These are phyloP conservation scores for Phyllostomus hastatus DNA, from an alignment of 2,113 vertebrate species.

Conservation along the genomic window DNA sequence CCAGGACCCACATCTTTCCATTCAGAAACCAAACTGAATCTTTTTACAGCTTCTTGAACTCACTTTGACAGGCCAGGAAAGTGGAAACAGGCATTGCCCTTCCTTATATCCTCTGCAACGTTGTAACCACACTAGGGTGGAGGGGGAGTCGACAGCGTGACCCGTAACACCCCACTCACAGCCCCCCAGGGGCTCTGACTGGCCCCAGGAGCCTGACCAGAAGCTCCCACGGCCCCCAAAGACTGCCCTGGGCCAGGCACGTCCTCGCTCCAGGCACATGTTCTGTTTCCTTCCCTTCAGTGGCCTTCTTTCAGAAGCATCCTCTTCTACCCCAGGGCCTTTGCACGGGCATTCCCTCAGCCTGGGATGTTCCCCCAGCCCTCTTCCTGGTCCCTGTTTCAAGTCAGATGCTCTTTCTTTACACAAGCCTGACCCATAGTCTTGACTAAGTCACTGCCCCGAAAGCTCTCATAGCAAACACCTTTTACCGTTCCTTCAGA, in stretches of 20 bases:
- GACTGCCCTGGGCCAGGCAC: too few relatives aligned
- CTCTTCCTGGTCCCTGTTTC: not conserved
- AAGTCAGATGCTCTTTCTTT: not conserved
- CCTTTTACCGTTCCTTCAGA: not conserved
- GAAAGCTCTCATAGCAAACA: not conserved
- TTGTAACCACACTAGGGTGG: not conserved
- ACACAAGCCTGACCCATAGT: not conserved
- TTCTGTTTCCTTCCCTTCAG: not conserved
- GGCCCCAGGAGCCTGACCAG: not conserved
- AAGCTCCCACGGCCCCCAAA: not conserved
- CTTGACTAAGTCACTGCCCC: not conserved
- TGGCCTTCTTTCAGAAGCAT: not conserved
- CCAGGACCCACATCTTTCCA: not conserved
- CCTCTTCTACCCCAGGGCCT: not conserved
- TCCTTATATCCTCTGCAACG: not conserved
- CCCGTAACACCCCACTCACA: not conserved
- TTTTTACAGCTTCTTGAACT: not conserved
- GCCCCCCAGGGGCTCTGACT: not conserved
- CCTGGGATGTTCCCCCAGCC: not conserved
- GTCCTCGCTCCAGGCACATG: not conserved
- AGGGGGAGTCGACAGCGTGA: not conserved
- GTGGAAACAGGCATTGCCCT: not conserved
- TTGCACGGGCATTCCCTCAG: not conserved
- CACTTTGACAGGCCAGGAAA: not conserved
- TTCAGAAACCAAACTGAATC: not conserved